Conservation (phyloP, 2,888 invertebrate species). For the Eupeodes luniger region DNA sequence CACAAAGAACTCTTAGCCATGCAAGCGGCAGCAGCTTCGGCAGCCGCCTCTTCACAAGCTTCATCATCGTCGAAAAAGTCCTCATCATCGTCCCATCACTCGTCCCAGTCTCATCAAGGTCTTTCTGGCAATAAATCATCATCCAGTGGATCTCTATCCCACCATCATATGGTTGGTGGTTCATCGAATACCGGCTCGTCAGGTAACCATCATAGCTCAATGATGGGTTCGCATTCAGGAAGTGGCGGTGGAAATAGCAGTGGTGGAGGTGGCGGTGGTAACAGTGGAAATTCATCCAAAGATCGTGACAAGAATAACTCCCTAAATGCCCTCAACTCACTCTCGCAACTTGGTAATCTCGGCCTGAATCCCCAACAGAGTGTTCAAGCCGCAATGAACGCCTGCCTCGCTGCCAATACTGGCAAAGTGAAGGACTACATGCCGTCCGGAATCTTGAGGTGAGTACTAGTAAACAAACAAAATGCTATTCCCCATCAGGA, state of each 20-base stretch:
- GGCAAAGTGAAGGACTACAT: constrained; percentile 83
- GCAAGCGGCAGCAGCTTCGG: constrained; percentile 84
- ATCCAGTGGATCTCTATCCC: constrained; percentile 65
- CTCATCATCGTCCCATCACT: constrained; percentile 77
- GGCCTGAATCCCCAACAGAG: constrained; percentile 84
- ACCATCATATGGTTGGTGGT: constrained; percentile 74
- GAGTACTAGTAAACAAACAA: constrained; percentile 77
- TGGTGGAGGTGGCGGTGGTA: constrained; percentile 59
- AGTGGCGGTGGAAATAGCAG: constrained; percentile 5
- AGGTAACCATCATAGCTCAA: constrained; percentile 78
- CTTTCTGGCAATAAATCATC: constrained; percentile 67
- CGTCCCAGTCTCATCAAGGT: constrained; percentile 74
- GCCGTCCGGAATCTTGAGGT: constrained; percentile 85
- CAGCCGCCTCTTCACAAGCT: constrained; percentile 79
- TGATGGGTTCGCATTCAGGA: constrained; percentile 81
- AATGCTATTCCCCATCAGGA: constrained; percentile 52
- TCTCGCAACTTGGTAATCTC: constrained; percentile 83
- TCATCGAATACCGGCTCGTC: constrained; percentile 55
- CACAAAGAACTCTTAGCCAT: constrained; percentile 84
- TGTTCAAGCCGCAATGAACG: constrained; percentile 84
- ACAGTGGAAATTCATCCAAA: constrained; percentile 78
- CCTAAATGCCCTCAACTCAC: constrained; percentile 83
- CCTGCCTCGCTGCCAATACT: constrained; percentile 83
- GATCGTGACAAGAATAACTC: constrained; percentile 83
- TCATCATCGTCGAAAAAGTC: constrained; percentile 78